Base-by-base conservation (phyloP, 2,888 invertebrate genomes). In the Thera britannica region DNA sequence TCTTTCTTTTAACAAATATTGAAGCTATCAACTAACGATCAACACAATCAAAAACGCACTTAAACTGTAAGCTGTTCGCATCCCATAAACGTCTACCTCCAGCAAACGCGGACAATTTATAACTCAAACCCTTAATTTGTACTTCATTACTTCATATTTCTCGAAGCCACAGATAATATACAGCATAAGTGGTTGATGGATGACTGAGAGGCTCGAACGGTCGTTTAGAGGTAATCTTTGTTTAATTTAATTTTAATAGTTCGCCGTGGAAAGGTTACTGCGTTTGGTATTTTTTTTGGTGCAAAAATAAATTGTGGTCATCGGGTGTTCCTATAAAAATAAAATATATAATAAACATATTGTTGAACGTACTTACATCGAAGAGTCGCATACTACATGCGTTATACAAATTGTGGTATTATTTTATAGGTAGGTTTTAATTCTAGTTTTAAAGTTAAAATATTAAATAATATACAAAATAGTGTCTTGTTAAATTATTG, bases 161-260 rank as follows among this genome's bases (percentile, higher is more conserved):
- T 85, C 80, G 75, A 76, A 69, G 77, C 76, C 77, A 65, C 65
- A 69, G 57, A 58, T 58, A 77, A 71, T 79, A 80, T 66, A 70
- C 68, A 67, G 46, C 65, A 49, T 75, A 75, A 84, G 82, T 83
- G 83, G 79, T 78, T 86, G 85, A 89, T 87, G 84, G 84, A 89
- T 88, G 68, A 68, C 68, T 60, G 41, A 82, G 81, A 77, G 76
- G 75, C 72, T 78, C 68, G 74, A 58, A 65, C 75, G 76, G 78
- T 77, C 86, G 83, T 85, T 89, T 87, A 87, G 83, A 75, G 74
- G 81, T 86, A 87, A 88, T 88, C 87, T 86, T 83, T 88, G 87
- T 86, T 89, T 90, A 89, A 90, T 90, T 88, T 86, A 87, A 89
- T 90, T 90, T 90, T 90, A 90, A 90, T 90, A 86, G 82, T 64